Conservation (phyloP, 2,888 invertebrate species). For the Myopa testacea region DNA sequence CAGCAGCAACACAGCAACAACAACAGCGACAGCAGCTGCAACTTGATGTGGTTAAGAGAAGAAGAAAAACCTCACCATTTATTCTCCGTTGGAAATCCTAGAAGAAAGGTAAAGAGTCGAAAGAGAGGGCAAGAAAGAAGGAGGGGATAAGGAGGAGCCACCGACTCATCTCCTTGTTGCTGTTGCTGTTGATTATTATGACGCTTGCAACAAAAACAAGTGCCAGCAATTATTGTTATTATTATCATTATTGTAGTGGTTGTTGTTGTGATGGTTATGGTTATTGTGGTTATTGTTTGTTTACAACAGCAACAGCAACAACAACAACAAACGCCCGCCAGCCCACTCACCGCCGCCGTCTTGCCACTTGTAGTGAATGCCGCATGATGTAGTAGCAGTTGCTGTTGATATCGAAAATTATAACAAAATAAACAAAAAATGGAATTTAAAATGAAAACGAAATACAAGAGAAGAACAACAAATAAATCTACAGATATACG, state of each 20-base stretch:
- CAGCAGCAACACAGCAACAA: background rate
- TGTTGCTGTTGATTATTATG: background rate
- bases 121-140: background rate
- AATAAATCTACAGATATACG: no score
- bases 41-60: no score
- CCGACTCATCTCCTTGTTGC: background rate
- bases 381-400: background rate
- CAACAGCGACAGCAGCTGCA: background rate
- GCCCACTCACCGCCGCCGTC: background rate
- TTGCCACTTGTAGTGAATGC: slow-evolving; percentile 3
- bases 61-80: no score
- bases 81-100: no score
- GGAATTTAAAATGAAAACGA: background rate
- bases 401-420: slow-evolving; percentile 23
- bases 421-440: slow-evolving; percentile 10
- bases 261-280: no score
- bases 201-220: background rate
- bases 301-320: background rate
- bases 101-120: background rate
- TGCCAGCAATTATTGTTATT: background rate
- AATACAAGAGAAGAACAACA: background rate
- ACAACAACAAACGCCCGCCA: background rate
- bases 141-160: background rate
- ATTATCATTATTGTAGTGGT: no score
- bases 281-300: no score